Evolutionary conservation across 1,140 invertebrate genomes (phyloP).

Genomic region (Drosophila willistoni): DNA sequence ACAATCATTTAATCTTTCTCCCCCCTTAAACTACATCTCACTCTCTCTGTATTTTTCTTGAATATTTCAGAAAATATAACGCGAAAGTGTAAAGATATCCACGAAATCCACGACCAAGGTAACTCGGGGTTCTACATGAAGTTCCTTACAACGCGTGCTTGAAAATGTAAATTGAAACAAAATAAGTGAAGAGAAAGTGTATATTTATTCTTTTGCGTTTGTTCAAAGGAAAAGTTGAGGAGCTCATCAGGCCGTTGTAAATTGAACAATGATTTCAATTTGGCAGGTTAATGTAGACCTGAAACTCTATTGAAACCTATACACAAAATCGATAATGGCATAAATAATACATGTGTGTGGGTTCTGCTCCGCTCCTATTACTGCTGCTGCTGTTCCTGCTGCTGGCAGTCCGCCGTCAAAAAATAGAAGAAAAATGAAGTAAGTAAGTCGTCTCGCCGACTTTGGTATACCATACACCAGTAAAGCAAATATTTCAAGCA

Average conservation of each 20-base stretch:
- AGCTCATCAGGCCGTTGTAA: slow-evolving; percentile 59
- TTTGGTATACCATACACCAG: too few species aligned
- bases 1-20: too few species aligned
- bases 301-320: slow-evolving; percentile 57
- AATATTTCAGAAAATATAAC: too few species aligned
- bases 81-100: background rate
- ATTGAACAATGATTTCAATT: slow-evolving; percentile 79
- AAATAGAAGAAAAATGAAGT: slow-evolving; percentile 32
- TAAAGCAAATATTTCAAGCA: too few species aligned
- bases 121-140: background rate
- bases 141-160: slow-evolving; percentile 47
- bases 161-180: slow-evolving; percentile 46
- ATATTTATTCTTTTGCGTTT: slow-evolving; percentile 31
- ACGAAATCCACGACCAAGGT: background rate
- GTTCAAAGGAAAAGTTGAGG: slow-evolving; percentile 71
- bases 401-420: slow-evolving; percentile 13
- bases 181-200: slow-evolving; percentile 39
- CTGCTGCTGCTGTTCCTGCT: slow-evolving; percentile 1
- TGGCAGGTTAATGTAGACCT: slow-evolving; percentile 50
- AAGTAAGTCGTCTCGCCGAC: too few species aligned
- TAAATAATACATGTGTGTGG: slow-evolving; percentile 70
- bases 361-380: slow-evolving; percentile 3
- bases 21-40: too few species aligned
- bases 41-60: too few species aligned
- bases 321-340: slow-evolving; percentile 78